Percentiles rank a stretch among this genome's conserved stretches.
These are phyloP conservation scores for Poeciliopsis occidentalis DNA, from an alignment of 2,113 vertebrate genomes.

Conservation along the genomic window DNA sequence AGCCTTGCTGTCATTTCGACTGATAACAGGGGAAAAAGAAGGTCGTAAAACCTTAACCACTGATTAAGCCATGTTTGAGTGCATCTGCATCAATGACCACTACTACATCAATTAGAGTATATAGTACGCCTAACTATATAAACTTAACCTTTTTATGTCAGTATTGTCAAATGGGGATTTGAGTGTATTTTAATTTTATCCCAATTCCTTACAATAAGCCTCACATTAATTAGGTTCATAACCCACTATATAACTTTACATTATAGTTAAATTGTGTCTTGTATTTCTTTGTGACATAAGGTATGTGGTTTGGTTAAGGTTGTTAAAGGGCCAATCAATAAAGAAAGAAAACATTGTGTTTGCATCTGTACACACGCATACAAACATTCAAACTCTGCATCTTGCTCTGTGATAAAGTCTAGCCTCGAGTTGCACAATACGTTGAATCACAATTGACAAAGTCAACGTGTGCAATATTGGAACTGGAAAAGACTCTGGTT, in stretches of 20 bases:
- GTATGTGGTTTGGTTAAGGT: neutral
- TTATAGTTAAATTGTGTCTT: slow-evolving; percentile 10
- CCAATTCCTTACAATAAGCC: neutral
- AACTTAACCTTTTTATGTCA: slow-evolving; percentile 6
- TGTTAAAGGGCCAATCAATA: slow-evolving; percentile 1
- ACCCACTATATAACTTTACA: slow-evolving; percentile 24
- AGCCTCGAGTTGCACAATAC: neutral
- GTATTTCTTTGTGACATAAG: slow-evolving; percentile 27
- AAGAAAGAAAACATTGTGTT: slow-evolving; percentile 2
- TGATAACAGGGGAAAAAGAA: neutral
- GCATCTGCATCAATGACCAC: neutral
- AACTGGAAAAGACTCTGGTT: neutral
- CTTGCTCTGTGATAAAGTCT: slow-evolving; percentile 7
- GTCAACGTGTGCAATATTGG: neutral
- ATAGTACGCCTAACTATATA: neutral
- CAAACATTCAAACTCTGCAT: slow-evolving; percentile 2
- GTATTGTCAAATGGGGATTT: neutral
- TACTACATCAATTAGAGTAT: neutral
- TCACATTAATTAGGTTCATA: slow-evolving; percentile 5
- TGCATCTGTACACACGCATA: neutral
- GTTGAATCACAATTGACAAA: neutral
- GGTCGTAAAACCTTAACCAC: slow-evolving; percentile 1
- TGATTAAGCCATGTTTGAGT: neutral
- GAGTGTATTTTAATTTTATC: neutral
- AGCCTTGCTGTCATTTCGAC: neutral